These are phyloP conservation scores for Siphlonurus alternatus DNA, from an alignment of 2,888 invertebrate species.

Conservation along the genomic window DNA sequence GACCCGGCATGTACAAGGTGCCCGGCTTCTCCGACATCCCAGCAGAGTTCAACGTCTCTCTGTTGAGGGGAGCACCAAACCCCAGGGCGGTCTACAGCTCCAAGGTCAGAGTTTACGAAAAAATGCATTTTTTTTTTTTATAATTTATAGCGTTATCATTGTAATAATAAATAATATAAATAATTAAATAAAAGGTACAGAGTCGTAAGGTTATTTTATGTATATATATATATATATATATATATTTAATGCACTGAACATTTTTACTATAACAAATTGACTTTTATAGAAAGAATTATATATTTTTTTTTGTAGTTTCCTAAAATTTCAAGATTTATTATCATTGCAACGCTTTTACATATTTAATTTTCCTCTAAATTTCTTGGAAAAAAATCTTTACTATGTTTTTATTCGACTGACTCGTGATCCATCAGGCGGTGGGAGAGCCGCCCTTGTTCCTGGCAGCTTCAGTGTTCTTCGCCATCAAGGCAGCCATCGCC, in stretches of 20 bases:
- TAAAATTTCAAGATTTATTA: too few relatives aligned
- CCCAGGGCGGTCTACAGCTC: slow-evolving; percentile 87
- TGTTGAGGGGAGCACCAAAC: slow-evolving; percentile 81
- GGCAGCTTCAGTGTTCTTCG: slow-evolving; percentile 75
- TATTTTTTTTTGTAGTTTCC: too few relatives aligned
- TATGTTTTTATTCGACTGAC: background rate
- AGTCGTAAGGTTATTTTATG: background rate
- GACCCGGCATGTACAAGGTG: slow-evolving; percentile 87
- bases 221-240: slow-evolving; percentile 4
- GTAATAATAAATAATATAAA: too few relatives aligned
- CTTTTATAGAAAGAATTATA: too few relatives aligned
- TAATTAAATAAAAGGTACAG: background rate
- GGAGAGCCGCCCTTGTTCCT: slow-evolving; percentile 92
- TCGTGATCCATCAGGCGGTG: slow-evolving; percentile 64
- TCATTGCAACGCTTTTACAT: too few relatives aligned
- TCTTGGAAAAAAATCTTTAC: too few relatives aligned
- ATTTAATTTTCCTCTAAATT: too few relatives aligned
- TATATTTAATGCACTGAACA: too few relatives aligned
- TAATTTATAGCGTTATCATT: too few relatives aligned
- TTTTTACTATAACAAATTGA: too few relatives aligned
- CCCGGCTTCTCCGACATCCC: slow-evolving; percentile 90
- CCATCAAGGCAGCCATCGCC: slow-evolving; percentile 72
- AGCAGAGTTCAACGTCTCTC: slow-evolving; percentile 75
- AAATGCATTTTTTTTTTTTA: too few relatives aligned
- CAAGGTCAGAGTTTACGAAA: slow-evolving; percentile 42